phyloP scores from a whole-genome alignment of 2,797 vertebrate genomes.

The Sylvia borin region DNA sequence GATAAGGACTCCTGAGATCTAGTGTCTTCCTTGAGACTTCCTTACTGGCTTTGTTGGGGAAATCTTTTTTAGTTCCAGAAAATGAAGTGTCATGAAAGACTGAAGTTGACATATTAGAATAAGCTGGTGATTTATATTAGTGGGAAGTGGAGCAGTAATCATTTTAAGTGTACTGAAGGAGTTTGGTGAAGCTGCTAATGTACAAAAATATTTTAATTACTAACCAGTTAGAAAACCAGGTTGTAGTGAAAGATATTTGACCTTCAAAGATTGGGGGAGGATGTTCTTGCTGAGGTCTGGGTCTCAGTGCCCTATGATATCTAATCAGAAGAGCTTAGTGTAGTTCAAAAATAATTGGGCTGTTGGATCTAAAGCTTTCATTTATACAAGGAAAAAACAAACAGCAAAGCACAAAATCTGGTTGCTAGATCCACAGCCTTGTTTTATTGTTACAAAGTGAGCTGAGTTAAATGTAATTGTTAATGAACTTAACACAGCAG shows the following conservation, averaged over 20 bases:
- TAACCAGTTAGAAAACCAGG: background rate
- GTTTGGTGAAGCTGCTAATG: background rate
- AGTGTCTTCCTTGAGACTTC: background rate
- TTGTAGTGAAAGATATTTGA: background rate
- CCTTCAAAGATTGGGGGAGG: background rate
- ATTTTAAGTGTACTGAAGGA: background rate
- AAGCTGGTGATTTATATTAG: background rate
- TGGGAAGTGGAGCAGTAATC: background rate
- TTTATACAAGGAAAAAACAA: background rate
- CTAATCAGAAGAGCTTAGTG: background rate
- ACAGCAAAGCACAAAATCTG: background rate
- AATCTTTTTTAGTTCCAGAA: background rate
- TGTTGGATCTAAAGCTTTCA: background rate
- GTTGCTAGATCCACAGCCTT: background rate
- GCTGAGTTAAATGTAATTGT: background rate
- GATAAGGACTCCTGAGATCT: background rate
- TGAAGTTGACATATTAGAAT: background rate
- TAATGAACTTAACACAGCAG: background rate
- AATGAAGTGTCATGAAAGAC: background rate
- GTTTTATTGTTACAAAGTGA: background rate
- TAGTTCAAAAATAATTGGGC: background rate
- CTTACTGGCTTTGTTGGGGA: background rate
- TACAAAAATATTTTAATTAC: background rate
- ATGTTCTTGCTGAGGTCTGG: background rate
- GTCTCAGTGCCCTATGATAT: background rate